A percentile compares a stretch with the other conserved stretches of the same genome.
Conservation (phyloP, 2,888 invertebrate genomes). For the Melolontha melolontha region DNA sequence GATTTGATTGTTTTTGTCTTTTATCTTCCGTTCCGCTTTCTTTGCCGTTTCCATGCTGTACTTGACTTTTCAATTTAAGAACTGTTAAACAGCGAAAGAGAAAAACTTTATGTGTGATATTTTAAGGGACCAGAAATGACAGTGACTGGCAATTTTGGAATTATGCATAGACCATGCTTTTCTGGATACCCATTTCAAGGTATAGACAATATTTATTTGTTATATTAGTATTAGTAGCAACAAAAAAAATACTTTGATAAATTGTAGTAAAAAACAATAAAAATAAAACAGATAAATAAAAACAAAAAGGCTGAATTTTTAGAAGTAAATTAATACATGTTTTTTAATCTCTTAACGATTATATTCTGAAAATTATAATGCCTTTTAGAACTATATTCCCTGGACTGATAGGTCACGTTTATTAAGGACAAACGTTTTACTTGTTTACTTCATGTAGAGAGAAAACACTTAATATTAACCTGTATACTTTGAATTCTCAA, state of each 20-base stretch:
- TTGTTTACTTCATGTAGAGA: too few species aligned
- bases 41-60: background rate
- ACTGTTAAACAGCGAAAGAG: background rate
- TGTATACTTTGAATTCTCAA: too few species aligned
- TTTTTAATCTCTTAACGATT: too few species aligned
- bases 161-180: constrained; percentile 66
- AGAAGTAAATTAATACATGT: too few species aligned
- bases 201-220: constrained; percentile 47
- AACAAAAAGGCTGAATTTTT: background rate
- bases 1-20: constrained; percentile 1
- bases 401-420: too few species aligned
- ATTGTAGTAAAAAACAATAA: background rate
- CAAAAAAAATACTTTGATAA: too few species aligned
- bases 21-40: background rate
- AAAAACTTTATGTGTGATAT: constrained; percentile 12
- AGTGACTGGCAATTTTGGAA: constrained; percentile 65
- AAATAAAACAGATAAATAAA: background rate
- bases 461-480: too few species aligned
- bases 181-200: constrained; percentile 67
- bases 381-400: too few species aligned
- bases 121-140: constrained; percentile 57
- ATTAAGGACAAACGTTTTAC: too few species aligned
- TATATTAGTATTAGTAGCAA: background rate
- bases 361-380: too few species aligned
- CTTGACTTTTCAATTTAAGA: constrained; percentile 8